Percentiles rank a stretch among this genome's conserved stretches.
phyloP scores from a whole-genome alignment of 1,140 invertebrate species.

The Lamellibrachia luymesi region DNA sequence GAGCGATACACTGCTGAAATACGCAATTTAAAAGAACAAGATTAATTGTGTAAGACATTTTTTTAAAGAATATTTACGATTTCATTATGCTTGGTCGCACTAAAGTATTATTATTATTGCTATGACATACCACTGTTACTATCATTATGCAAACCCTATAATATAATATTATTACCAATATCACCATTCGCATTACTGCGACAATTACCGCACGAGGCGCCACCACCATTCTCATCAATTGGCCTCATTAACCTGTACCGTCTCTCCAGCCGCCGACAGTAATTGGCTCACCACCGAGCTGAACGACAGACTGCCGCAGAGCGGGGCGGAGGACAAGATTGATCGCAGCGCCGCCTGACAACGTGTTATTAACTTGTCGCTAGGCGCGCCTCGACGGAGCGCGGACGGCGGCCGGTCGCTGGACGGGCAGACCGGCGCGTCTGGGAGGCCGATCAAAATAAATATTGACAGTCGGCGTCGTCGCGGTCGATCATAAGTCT shows the following conservation, averaged over 20 bases:
- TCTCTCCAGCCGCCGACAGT: neutral
- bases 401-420: neutral
- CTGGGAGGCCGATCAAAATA: neutral
- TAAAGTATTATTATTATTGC: neutral
- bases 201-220: neutral
- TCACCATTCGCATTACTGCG: neutral
- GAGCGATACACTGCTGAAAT: too few species aligned
- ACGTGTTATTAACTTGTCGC: neutral
- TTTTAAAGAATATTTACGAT: too few species aligned
- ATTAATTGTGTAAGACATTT: too few species aligned
- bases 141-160: neutral
- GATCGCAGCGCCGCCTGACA: neutral
- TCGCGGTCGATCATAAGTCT: neutral
- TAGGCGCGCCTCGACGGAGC: neutral
- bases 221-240: neutral
- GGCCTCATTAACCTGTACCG: neutral
- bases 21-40: too few species aligned
- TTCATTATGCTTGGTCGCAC: too few species aligned
- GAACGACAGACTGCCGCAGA: neutral
- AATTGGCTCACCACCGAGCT: neutral
- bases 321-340: neutral
- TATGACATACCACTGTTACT: neutral
- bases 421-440: neutral
- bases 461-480: neutral
- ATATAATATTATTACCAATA: neutral